Percentiles rank a stretch among this genome's conserved stretches.
Evolutionary conservation across 1,140 invertebrate genomes (phyloP).

Genomic region (Drosophila tani): DNA sequence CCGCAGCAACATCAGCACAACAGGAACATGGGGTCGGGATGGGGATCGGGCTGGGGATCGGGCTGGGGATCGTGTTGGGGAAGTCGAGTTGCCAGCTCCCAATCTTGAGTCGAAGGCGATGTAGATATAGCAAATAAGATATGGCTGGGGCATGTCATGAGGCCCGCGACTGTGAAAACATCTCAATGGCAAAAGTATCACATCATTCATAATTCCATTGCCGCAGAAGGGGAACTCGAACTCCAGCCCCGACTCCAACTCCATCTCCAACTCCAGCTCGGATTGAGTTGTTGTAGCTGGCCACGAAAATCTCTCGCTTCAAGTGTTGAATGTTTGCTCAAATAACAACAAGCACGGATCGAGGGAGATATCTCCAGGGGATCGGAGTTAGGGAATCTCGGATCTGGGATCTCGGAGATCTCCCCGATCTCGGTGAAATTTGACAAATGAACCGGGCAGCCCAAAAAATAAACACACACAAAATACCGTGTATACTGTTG

Average conservation of each 20-base stretch:
- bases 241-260: background rate
- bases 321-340: conserved; percentile 84
- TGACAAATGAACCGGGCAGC: conserved; percentile 75
- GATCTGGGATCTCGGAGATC: conserved; percentile 49
- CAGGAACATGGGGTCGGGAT: background rate
- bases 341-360: conserved; percentile 74
- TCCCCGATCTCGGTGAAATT: conserved; percentile 76
- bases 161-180: conserved; percentile 81
- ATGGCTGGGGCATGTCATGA: conserved; percentile 80
- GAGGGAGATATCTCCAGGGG: conserved; percentile 54
- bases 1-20: conserved; percentile 26
- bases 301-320: conserved; percentile 81
- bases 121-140: conserved; percentile 84
- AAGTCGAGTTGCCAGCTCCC: conserved; percentile 45
- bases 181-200: conserved; percentile 84
- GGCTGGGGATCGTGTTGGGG: background rate
- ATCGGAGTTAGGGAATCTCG: conserved; percentile 41
- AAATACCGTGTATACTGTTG: background rate
- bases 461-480: conserved; percentile 39
- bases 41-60: too few relatives aligned
- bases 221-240: conserved; percentile 25
- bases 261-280: conserved; percentile 8
- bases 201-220: conserved; percentile 85
- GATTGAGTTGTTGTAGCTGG: conserved; percentile 82
- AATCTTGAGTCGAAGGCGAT: conserved; percentile 56